These are phyloP conservation scores for Plodia interpunctella DNA, from an alignment of 1,140 invertebrate genomes.

Conservation along the genomic window DNA sequence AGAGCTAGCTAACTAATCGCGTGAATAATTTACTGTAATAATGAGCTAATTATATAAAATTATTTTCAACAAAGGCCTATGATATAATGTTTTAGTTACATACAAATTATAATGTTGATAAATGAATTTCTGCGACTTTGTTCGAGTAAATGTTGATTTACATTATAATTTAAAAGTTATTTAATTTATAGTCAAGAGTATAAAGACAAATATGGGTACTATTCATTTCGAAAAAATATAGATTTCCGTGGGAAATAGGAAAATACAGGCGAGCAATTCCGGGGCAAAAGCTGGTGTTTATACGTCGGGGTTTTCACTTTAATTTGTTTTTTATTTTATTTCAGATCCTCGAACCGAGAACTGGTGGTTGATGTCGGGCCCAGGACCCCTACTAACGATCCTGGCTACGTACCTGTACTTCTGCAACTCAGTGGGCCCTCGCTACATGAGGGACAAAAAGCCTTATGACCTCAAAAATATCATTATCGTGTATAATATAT, in stretches of 20 bases:
- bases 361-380: constrained; percentile 90
- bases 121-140: too few species aligned
- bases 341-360: constrained; percentile 90
- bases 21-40: neutral
- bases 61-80: neutral
- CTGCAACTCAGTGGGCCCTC: constrained; percentile 84
- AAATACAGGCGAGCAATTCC: too few species aligned
- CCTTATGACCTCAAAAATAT: constrained; percentile 87
- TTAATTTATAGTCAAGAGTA: too few species aligned
- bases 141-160: too few species aligned
- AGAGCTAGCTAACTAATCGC: neutral
- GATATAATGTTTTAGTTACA: neutral
- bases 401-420: constrained; percentile 88
- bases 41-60: neutral
- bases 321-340: constrained; percentile 38
- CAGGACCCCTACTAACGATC: constrained; percentile 86
- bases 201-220: too few species aligned
- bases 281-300: too few species aligned
- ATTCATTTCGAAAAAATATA: too few species aligned
- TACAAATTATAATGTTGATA: neutral
- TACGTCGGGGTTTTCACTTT: too few species aligned
- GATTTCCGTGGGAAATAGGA: too few species aligned
- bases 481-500: constrained; percentile 89
- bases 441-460: constrained; percentile 90
- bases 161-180: too few species aligned